Conservation (phyloP, 1,140 invertebrate species). For the Mizuhopecten yessoensis region DNA sequence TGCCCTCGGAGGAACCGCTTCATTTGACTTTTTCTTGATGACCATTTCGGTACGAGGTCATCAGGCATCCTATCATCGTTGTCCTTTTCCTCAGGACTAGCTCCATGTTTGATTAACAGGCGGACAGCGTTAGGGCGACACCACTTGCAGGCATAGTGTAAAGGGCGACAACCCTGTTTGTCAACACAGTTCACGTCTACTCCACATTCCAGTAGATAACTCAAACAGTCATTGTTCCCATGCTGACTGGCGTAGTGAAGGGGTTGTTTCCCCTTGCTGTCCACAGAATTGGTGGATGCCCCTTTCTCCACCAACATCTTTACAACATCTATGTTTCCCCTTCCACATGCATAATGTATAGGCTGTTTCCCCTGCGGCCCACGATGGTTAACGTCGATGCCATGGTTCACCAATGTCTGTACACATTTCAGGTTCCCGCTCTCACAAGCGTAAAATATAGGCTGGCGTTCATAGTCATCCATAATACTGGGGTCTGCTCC, state of each 20-base stretch:
- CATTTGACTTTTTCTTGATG: not conserved
- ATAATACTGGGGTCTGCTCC: conserved; percentile 41
- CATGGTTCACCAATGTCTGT: conserved; percentile 32
- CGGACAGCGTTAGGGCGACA: not conserved
- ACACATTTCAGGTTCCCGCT: conserved; percentile 42
- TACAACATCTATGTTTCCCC: conserved; percentile 41
- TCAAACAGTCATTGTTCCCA: conserved; percentile 45
- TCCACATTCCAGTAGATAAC: conserved; percentile 29
- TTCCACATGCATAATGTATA: conserved; percentile 48
- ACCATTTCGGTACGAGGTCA: conserved; percentile 52
- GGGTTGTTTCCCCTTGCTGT: conserved; percentile 52
- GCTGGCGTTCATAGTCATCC: conserved; percentile 41
- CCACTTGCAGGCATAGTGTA: conserved; percentile 58
- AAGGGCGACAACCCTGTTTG: conserved; percentile 10
- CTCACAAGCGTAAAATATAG: conserved; percentile 52
- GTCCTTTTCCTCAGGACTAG: not conserved
- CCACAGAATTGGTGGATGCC: conserved; percentile 9
- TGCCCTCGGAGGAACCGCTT: not conserved
- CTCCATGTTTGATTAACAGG: conserved; percentile 26
- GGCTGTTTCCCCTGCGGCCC: conserved; percentile 4
- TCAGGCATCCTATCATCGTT: not conserved
- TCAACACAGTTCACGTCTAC: conserved; percentile 40
- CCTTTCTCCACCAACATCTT: conserved; percentile 44
- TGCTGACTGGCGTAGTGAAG: conserved; percentile 58
- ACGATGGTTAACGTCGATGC: not conserved